Percentiles rank a stretch among this genome's conserved stretches.
phyloP scores from a whole-genome alignment of 2,113 vertebrate genomes.

The Acrocephalus arundinaceus region DNA sequence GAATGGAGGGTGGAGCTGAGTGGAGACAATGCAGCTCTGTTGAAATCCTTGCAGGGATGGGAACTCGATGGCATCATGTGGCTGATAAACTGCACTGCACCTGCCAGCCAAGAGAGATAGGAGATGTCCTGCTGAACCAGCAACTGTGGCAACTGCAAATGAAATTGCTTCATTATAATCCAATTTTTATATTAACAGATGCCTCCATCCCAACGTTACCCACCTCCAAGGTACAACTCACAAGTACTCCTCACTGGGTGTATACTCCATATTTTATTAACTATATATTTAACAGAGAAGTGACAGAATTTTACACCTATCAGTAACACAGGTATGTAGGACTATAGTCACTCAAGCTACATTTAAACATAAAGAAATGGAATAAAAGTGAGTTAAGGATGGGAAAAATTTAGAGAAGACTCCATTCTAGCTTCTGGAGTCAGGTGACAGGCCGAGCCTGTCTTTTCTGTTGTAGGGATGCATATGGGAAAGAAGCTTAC shows the following conservation, averaged over 20 bases:
- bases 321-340: not conserved
- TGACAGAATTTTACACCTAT: not conserved
- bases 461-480: not conserved
- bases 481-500: not conserved
- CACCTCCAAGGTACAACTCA: not conserved
- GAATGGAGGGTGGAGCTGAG: not conserved
- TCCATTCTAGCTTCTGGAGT: not conserved
- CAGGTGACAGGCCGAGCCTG: not conserved
- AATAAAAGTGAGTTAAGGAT: not conserved
- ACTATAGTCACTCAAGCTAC: not conserved
- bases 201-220: fast-evolving
- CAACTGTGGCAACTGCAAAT: not conserved
- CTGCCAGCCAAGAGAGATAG: not conserved
- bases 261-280: not conserved
- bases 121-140: not conserved
- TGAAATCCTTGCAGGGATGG: not conserved
- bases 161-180: not conserved
- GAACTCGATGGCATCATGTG: not conserved
- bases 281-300: not conserved
- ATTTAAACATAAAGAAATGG: not conserved
- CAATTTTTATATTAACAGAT: not conserved
- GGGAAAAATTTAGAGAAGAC: not conserved
- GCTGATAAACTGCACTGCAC: not conserved
- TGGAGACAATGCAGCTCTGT: too few relatives aligned
- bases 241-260: not conserved